phyloP scores from a whole-genome alignment of 2,113 vertebrate genomes.

The Petrocephalus microphthalmus region DNA sequence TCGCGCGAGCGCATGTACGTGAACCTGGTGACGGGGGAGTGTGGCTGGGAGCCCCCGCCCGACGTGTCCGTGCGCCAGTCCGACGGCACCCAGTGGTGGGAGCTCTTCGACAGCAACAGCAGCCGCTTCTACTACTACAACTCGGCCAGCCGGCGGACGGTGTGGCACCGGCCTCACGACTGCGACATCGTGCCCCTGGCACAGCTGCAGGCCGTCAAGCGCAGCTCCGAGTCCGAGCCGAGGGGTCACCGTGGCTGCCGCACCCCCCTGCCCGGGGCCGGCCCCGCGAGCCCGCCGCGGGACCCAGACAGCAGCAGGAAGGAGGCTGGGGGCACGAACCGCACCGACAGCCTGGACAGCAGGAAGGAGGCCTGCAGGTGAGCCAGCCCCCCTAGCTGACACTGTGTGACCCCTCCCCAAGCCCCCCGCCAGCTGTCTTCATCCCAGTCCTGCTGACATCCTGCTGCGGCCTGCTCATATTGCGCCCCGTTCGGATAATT shows the following conservation, averaged over 20 bases:
- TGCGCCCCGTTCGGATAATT: not conserved
- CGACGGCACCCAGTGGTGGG: constrained; percentile 71
- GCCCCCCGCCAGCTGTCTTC: not conserved
- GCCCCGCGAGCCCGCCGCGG: constrained; percentile 32
- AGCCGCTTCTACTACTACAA: constrained; percentile 76
- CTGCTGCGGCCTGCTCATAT: not conserved
- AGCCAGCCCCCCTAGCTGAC: not conserved
- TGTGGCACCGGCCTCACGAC: constrained; percentile 68
- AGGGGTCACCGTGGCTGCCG: constrained; percentile 33
- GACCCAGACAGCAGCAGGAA: constrained; percentile 44
- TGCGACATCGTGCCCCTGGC: constrained; percentile 69
- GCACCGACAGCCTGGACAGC: constrained; percentile 44
- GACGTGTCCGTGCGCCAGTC: constrained; percentile 61
- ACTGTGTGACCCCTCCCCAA: not conserved
- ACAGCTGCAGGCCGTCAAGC: constrained; percentile 67
- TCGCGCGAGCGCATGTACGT: constrained; percentile 69
- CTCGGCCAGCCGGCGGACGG: constrained; percentile 59
- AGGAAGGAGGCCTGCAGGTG: constrained; percentile 59
- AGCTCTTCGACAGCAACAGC: constrained; percentile 69
- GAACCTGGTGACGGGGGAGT: constrained; percentile 65
- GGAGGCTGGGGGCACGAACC: constrained; percentile 36
- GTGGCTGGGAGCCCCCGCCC: constrained; percentile 66
- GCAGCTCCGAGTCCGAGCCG: constrained; percentile 49
- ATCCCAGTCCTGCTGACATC: not conserved
- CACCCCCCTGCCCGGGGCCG: constrained; percentile 36